Evolutionary conservation across 1,140 invertebrate genomes (phyloP), one percentile per base, ranked within the genome.

Genomic region (Aradophagus sp.): DNA sequence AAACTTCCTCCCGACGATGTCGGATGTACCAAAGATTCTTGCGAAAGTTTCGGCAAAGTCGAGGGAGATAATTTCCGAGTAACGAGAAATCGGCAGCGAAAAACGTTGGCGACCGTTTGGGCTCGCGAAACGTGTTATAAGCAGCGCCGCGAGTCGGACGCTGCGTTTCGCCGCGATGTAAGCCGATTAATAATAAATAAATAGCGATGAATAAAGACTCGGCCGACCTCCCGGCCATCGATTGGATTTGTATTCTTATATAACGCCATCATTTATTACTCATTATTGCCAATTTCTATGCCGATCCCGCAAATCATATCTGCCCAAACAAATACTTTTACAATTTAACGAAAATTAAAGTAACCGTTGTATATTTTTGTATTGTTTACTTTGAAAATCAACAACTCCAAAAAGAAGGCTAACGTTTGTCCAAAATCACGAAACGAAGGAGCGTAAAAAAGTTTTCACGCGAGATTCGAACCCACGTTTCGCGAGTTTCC

Each of bases 21-120:
- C 63, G 71, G 61, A 66, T 56, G 55, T 73, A 63, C n/a, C 63
- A 61, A 61, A 69, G 59, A 75, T 68, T 72, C 68, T 75, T 65
- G 58, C 56, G 58, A 65, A 76, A 71, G 63, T 71, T 67, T 47
- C 34, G 32, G 44, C 50, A 53, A 58, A 74, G 68, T 72, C 65
- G n/a, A 62, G 68, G 63, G 38, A 63, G 56, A 55, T 65, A 73
- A 66, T 69, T 68, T 72, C 63, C 68, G 45, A 58, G 63, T 68
- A 66, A 58, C 61, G 53, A 69, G 69, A 62, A 73, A 70, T 68
- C 53, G 61, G 53, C 53, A 56, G 50, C 26, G 66, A 32, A 70
- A 63, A 73, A 73, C 65, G 63, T 63, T 65, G 42, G 68, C 63
- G 63, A 73, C 52, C 47, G 59, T 63, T 63, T 73, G 63, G 31